Evolutionary conservation across 2,113 vertebrate species (phyloP), one percentile per base, ranked within the genome.

Genomic region (Epinephelus lanceolatus): DNA sequence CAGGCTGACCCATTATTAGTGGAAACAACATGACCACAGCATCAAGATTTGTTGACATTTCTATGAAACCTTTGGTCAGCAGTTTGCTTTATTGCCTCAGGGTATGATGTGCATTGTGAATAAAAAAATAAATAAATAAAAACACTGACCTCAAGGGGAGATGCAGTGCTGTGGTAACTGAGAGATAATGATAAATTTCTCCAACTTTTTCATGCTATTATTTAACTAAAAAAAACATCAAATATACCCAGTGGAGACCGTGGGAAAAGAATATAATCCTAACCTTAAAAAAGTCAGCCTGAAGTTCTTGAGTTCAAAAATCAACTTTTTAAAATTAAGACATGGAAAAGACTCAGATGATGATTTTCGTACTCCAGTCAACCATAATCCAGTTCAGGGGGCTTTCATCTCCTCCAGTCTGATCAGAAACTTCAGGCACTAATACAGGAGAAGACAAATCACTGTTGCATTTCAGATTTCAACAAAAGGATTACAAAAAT

Each of bases 1-100:
- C 55, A 37, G 21, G 49, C 55, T 56, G 47, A 60, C 42, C 79
- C 53, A 59, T 57, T 56, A 55, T 75, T 63, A 63, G 42, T 57
- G 30, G 11, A 75, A 76, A 80, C 53, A 73, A 63, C 13, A 63
- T 6, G 0, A 51, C 19, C 33, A 60, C 17, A 75, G 72, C 23
- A 53, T 76, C 21, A 55, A 75, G 55, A 55, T 63, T 2, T 83
- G 73, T 27, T 71, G 75, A 74, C 69, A 57, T 80, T 85, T 78
- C 66, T 45, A 37, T 62, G 59, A 78, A 63, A 55, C 6, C 33
- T 70, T 61, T 71, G 53, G 52, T 84, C 85, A 81, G 51, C 42
- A 62, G 56, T 68, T 78, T 81, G 37, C 40, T 61, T 59, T 27
- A 42, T 75, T 30, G 23, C 30, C 42, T 80, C 7, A 1, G 62